Percentiles rank a stretch among this genome's conserved stretches.
Evolutionary conservation across 92 coral and sea anemone species (phyloP).

Genomic region (Zoanthus sociatus): DNA sequence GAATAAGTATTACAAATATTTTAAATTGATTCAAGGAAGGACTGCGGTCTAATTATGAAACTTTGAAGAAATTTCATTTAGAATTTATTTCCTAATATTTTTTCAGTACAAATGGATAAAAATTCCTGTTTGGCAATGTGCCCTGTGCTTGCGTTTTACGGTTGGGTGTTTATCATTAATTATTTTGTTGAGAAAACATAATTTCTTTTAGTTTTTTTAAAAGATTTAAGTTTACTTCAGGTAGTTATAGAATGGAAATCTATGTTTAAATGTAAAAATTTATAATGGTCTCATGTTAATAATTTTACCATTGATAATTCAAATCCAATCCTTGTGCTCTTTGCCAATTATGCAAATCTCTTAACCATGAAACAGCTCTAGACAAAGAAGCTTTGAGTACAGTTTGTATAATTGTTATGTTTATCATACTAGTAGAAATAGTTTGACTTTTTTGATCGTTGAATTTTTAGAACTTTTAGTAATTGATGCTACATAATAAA

Average conservation of each 20-base stretch:
- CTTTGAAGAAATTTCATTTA: background rate
- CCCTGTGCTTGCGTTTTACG: slow-evolving; percentile 20
- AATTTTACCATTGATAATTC: slow-evolving; percentile 22
- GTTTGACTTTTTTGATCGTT: slow-evolving; percentile 11
- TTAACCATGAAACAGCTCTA: slow-evolving; percentile 41
- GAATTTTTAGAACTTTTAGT: background rate
- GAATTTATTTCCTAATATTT: background rate
- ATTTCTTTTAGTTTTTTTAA: background rate
- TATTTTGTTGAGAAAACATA: slow-evolving; percentile 23
- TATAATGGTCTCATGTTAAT: background rate
- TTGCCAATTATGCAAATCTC: slow-evolving; percentile 43
- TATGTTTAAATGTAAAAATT: background rate
- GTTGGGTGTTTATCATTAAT: slow-evolving; percentile 18
- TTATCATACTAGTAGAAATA: slow-evolving; percentile 31
- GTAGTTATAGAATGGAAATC: background rate
- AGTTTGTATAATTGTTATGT: slow-evolving; percentile 43
- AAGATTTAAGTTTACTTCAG: background rate
- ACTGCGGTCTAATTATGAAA: background rate
- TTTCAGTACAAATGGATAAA: background rate
- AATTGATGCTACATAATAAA: background rate
- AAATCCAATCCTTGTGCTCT: background rate
- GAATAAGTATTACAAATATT: slow-evolving; percentile 2
- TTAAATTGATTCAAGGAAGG: background rate
- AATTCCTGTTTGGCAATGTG: slow-evolving; percentile 21
- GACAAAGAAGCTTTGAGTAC: slow-evolving; percentile 53